Conservation (phyloP, 2,797 vertebrate species). For the Pampus argenteus region DNA sequence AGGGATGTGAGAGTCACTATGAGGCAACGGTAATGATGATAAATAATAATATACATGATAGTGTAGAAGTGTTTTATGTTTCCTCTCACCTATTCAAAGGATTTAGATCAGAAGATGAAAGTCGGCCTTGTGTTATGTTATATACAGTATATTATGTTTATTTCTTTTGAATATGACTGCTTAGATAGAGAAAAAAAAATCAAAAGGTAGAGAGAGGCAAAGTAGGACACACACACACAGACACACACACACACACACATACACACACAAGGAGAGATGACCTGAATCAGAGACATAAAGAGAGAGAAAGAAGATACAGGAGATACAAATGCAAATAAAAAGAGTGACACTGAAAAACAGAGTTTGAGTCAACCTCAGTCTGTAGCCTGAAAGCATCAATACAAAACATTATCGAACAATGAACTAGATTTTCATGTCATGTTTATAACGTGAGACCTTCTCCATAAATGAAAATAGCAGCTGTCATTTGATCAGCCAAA, state of each 20-base stretch:
- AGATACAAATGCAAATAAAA: neutral
- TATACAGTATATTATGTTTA: neutral
- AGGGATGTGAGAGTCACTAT: neutral
- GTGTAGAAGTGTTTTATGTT: neutral
- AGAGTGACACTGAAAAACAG: neutral
- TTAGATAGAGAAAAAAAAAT: neutral
- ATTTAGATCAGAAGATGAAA: constrained; percentile 27
- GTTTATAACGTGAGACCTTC: neutral
- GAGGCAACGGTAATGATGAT: neutral
- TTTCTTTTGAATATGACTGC: neutral
- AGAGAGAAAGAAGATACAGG: neutral
- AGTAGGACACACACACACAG: neutral
- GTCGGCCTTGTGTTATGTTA: neutral
- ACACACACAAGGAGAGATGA: neutral
- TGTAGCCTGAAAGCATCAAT: constrained; percentile 2
- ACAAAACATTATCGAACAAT: neutral
- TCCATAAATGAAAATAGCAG: neutral
- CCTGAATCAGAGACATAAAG: neutral
- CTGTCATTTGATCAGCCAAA: neutral
- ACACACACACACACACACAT: too few species aligned
- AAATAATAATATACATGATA: neutral
- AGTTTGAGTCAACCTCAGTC: constrained; percentile 31
- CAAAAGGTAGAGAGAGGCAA: constrained; percentile 5
- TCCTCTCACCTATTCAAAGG: neutral
- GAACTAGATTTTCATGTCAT: constrained; percentile 6